Conservation (phyloP, 2,113 vertebrate genomes). For the Tinamus guttatus region DNA sequence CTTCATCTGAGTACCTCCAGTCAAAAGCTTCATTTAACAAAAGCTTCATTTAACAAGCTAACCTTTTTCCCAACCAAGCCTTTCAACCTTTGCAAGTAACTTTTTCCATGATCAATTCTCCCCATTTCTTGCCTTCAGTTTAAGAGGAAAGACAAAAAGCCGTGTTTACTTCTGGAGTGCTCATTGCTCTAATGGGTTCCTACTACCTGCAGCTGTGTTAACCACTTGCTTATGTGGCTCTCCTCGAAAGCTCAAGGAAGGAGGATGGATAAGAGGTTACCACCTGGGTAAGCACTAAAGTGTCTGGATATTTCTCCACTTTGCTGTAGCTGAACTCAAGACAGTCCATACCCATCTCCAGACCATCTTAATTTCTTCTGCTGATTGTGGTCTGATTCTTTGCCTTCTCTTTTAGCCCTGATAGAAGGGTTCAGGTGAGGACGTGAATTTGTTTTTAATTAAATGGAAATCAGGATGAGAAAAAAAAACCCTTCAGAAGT, state of each 20-base stretch:
- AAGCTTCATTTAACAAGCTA: neutral
- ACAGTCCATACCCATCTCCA: neutral
- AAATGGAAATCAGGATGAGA: neutral
- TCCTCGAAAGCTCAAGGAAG: no score
- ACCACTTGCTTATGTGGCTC: accelerated
- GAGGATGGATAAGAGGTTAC: neutral
- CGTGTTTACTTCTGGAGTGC: neutral
- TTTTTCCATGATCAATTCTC: neutral
- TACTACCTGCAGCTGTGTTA: neutral
- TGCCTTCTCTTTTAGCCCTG: neutral
- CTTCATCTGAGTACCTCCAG: neutral
- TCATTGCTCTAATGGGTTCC: neutral
- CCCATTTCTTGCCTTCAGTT: neutral
- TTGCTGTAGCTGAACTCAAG: neutral
- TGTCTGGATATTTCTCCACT: neutral
- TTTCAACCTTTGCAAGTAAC: neutral
- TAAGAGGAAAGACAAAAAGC: neutral
- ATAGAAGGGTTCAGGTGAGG: neutral
- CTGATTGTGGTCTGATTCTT: neutral
- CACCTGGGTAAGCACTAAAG: neutral
- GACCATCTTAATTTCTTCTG: neutral
- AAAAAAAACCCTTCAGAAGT: neutral
- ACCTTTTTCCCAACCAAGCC: neutral
- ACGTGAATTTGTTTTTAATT: neutral
- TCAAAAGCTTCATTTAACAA: neutral